Conservation (phyloP, 2,797 vertebrate genomes). For the Furcifer pardalis region DNA sequence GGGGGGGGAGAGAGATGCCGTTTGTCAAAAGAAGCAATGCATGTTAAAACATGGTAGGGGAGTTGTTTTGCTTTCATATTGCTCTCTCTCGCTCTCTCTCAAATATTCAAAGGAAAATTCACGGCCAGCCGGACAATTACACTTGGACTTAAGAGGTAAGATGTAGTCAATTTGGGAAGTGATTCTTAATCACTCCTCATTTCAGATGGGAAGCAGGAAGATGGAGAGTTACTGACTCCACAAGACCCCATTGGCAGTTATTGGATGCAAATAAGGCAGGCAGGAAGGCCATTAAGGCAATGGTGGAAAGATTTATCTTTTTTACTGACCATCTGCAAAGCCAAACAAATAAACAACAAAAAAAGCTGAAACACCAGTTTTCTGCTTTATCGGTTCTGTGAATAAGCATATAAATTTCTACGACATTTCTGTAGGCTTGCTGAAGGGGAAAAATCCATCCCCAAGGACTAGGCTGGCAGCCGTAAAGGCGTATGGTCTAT, state of each 20-base stretch:
- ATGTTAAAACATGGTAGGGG: neutral
- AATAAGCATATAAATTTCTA: conserved; percentile 83
- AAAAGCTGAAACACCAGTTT: conserved; percentile 80
- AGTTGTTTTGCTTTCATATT: neutral
- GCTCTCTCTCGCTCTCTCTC: conserved; percentile 10
- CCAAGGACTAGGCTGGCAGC: conserved; percentile 74
- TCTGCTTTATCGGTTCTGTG: conserved; percentile 81
- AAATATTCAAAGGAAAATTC: neutral
- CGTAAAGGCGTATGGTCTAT: conserved; percentile 75
- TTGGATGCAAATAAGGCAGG: conserved; percentile 45
- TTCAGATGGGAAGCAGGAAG: neutral
- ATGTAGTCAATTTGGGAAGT: neutral
- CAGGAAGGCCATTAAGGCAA: neutral
- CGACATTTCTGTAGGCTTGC: conserved; percentile 80
- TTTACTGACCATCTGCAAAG: conserved; percentile 80
- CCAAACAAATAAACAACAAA: conserved; percentile 71
- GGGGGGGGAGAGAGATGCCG: conserved; percentile 1
- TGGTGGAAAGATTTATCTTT: conserved; percentile 73
- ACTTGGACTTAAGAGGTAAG: conserved; percentile 3
- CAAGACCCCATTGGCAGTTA: conserved; percentile 2
- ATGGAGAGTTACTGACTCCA: neutral
- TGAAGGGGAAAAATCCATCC: conserved; percentile 80
- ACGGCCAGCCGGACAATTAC: neutral
- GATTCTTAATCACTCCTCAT: conserved; percentile 24
- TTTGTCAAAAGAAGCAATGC: conserved; percentile 43